Conservation (phyloP, 2,888 invertebrate genomes). For the Cataglyphis livida region DNA sequence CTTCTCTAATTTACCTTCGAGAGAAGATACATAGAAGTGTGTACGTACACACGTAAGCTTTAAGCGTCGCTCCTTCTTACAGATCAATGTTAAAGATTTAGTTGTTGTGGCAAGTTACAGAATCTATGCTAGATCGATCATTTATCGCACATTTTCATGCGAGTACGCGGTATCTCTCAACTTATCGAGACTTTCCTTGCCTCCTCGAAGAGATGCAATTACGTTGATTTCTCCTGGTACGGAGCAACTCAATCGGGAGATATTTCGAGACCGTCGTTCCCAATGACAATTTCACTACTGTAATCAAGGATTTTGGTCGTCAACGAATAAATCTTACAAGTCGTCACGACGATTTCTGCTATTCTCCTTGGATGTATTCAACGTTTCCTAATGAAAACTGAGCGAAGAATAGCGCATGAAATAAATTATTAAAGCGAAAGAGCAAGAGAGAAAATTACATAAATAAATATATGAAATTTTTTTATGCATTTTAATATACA, state of each 20-base stretch:
- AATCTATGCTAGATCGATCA: not conserved
- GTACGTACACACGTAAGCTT: no score
- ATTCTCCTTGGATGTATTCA: slow-evolving; percentile 19
- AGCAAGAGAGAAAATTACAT: not conserved
- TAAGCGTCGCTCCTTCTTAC: not conserved
- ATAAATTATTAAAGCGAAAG: not conserved
- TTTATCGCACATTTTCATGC: slow-evolving; percentile 25
- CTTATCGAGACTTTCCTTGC: slow-evolving; percentile 12
- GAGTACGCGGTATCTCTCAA: slow-evolving; percentile 21
- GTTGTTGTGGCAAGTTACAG: not conserved
- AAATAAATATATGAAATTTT: not conserved
- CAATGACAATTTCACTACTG: slow-evolving; percentile 11
- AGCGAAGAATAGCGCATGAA: not conserved
- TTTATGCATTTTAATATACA: not conserved
- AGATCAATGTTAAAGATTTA: slow-evolving; percentile 23
- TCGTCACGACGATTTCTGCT: slow-evolving; percentile 1
- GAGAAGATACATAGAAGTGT: not conserved
- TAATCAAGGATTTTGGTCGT: slow-evolving; percentile 38
- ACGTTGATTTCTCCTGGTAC: slow-evolving; percentile 33
- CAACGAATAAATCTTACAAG: slow-evolving; percentile 6
- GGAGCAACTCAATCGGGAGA: slow-evolving; percentile 27
- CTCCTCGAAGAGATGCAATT: slow-evolving; percentile 23
- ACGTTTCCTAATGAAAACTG: not conserved
- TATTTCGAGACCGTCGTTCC: slow-evolving; percentile 33
- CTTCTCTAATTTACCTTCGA: slow-evolving; percentile 3